A percentile compares a stretch with the other conserved stretches of the same genome.
Conservation (phyloP, 2,797 vertebrate species). For the Acanthis flammea region DNA sequence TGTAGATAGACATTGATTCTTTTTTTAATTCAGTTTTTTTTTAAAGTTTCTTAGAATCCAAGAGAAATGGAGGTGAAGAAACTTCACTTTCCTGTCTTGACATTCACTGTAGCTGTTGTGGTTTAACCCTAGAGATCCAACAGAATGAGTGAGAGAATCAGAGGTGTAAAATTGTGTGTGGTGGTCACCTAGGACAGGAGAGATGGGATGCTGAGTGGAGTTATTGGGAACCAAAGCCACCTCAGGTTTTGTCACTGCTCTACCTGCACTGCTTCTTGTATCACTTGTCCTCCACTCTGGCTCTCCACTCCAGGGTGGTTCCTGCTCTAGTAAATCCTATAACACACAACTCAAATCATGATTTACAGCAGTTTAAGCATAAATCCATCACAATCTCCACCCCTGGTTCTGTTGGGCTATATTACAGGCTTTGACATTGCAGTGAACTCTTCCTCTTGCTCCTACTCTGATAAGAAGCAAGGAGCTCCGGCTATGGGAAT, state of each 20-base stretch:
- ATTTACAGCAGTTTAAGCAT: neutral
- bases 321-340: neutral
- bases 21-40: neutral
- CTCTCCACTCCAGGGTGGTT: fast-evolving
- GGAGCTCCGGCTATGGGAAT: neutral
- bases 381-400: neutral
- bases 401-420: neutral
- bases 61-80: neutral
- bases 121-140: neutral
- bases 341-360: neutral
- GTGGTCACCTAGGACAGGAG: neutral
- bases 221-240: neutral
- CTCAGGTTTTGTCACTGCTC: neutral
- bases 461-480: neutral
- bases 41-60: neutral
- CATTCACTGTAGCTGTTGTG: neutral
- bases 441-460: neutral
- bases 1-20: neutral
- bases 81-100: neutral
- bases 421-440: neutral
- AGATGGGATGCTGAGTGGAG: neutral
- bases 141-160: neutral
- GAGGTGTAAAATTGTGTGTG: neutral
- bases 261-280: neutral
- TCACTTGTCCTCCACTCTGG: neutral